A percentile compares a stretch with the other conserved stretches of the same genome.
These are phyloP conservation scores for Orycteropus afer DNA, from an alignment of 2,113 vertebrate species.

Conservation along the genomic window DNA sequence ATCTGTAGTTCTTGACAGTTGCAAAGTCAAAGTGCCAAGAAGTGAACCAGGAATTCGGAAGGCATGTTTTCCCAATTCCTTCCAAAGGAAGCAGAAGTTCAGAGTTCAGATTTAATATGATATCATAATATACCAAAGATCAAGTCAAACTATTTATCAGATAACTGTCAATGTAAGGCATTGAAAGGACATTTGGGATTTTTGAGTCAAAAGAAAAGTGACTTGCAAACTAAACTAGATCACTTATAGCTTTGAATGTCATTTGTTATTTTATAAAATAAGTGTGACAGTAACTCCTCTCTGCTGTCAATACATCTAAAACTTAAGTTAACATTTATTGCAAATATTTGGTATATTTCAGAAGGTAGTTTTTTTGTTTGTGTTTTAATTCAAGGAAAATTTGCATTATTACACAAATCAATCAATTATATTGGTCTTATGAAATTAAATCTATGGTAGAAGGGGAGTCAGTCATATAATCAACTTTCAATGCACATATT, in stretches of 20 bases:
- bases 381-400: conserved; percentile 43
- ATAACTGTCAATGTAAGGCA: neutral
- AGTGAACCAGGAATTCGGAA: neutral
- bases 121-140: neutral
- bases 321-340: conserved; percentile 47
- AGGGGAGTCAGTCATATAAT: conserved; percentile 56
- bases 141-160: conserved; percentile 33
- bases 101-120: conserved; percentile 29
- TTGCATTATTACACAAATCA: neutral
- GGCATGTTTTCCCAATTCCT: conserved; percentile 28
- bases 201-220: neutral
- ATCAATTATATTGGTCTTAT: neutral
- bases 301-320: conserved; percentile 58
- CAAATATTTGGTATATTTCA: neutral
- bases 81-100: conserved; percentile 42
- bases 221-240: conserved; percentile 40
- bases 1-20: conserved; percentile 37
- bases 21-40: conserved; percentile 33
- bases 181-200: neutral
- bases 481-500: neutral
- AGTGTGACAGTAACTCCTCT: neutral
- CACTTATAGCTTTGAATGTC: conserved; percentile 46
- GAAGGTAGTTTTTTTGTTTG: conserved; percentile 28
- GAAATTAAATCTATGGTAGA: conserved; percentile 51
- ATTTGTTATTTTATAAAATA: conserved; percentile 39